Conservation (phyloP, 2,888 invertebrate species). For the Scaptodrosophila latifasciaeformis region DNA sequence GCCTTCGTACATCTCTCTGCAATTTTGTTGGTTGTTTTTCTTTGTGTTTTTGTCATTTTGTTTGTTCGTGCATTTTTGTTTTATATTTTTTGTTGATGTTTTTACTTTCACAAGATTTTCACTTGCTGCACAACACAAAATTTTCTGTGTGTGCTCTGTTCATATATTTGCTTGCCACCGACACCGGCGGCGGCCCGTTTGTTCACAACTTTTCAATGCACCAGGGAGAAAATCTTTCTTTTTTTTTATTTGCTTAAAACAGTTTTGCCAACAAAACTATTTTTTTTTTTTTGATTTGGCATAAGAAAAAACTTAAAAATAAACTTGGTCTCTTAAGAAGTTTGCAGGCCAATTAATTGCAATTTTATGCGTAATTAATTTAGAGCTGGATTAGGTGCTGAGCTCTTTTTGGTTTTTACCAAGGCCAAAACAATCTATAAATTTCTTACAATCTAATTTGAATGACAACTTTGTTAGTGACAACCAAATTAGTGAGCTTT, state of each 20-base stretch:
- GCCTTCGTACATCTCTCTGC: background rate
- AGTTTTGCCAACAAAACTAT: conserved; percentile 31
- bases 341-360: conserved; percentile 65
- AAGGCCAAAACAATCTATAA: too few relatives aligned
- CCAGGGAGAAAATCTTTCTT: conserved; percentile 51
- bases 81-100: conserved; percentile 50
- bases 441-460: too few relatives aligned
- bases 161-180: conserved; percentile 46
- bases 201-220: conserved; percentile 10
- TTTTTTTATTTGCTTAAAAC: conserved; percentile 64
- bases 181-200: background rate
- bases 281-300: too few relatives aligned
- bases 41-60: conserved; percentile 29
- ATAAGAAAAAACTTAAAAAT: conserved; percentile 62
- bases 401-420: too few relatives aligned
- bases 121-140: conserved; percentile 7
- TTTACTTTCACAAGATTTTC: conserved; percentile 57
- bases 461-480: too few relatives aligned
- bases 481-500: too few relatives aligned
- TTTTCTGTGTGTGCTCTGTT: conserved; percentile 24
- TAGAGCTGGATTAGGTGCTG: conserved; percentile 64
- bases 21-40: conserved; percentile 2
- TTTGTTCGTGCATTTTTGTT: conserved; percentile 12
- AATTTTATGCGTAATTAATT: conserved; percentile 67
- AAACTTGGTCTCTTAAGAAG: conserved; percentile 59